phyloP scores from a whole-genome alignment of 2,888 invertebrate species.

The Drosophila ezoana region DNA sequence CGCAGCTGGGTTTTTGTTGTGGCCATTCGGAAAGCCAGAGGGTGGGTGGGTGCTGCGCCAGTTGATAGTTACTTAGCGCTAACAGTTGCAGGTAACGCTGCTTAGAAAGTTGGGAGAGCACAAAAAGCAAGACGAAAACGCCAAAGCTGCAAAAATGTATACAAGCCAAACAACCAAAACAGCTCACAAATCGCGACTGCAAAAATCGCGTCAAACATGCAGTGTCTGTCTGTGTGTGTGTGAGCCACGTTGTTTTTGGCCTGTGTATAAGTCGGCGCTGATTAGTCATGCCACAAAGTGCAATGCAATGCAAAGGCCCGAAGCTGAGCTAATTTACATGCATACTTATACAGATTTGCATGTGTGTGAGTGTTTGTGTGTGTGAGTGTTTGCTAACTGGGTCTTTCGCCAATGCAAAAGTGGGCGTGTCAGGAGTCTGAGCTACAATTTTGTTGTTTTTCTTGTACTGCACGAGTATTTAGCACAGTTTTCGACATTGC shows the following conservation, averaged over 20 bases:
- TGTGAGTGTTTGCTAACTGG: constrained; percentile 57
- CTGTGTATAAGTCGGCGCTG: constrained; percentile 34
- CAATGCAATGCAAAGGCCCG: constrained; percentile 47
- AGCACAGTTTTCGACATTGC: constrained; percentile 49
- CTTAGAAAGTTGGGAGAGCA: constrained; percentile 58
- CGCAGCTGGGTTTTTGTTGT: constrained; percentile 40
- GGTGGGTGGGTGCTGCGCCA: constrained; percentile 31
- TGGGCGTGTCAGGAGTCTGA: constrained; percentile 42
- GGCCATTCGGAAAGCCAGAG: constrained; percentile 36
- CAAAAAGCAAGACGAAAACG: constrained; percentile 37
- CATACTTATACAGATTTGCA: constrained; percentile 41
- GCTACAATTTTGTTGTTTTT: constrained; percentile 24
- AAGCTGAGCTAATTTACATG: constrained; percentile 73
- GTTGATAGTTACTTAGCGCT: constrained; percentile 18
- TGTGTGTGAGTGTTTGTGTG: constrained; percentile 30
- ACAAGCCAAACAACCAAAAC: constrained; percentile 40
- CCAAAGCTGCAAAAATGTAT: constrained; percentile 33
- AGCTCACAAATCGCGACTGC: constrained; percentile 34
- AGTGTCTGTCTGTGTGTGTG: constrained; percentile 19
- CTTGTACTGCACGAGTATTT: constrained; percentile 24
- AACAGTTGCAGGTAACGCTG: constrained; percentile 29
- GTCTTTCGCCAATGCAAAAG: constrained; percentile 32
- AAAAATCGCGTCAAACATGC: constrained; percentile 56
- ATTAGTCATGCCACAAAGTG: constrained; percentile 74
- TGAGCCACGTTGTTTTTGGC: constrained; percentile 32